Evolutionary conservation across 2,888 invertebrate genomes (phyloP), one percentile per base, ranked within the genome.

Genomic region (Drosophila tanythrix): DNA sequence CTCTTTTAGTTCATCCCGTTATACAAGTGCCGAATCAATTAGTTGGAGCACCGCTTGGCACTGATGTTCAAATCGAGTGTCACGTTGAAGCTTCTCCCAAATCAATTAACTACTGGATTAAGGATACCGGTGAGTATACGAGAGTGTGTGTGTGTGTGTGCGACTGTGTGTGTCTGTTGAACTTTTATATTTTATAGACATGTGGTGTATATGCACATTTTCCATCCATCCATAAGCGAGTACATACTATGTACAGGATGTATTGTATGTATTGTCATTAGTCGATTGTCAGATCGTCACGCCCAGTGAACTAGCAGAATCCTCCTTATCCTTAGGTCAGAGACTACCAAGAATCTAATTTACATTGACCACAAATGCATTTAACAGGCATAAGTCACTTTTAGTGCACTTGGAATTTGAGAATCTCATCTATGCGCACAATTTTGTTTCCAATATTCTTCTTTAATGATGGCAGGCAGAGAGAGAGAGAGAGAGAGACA

Each of bases 1-100:
- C 35, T 65, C 36, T 90, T 92, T 66, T 95, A 98, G 98, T 98
- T 95, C 96, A 97, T 92, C 98, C 98, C 21, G 96, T 97, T 90
- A 97, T 98, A 92, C 97, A 97, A 94, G 97, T 98, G 77, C 98
- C 98, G 67, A 98, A 97, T 94, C 98, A 98, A 94, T 95, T 98
- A 92, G 97, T 98, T 74, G 97, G 97, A 31, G 97, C 97, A 74
- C 97, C 97, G 68, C 94, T 97, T 86, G 96, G 96, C 79, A 97
- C 97, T 78, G 97, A 97, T 93, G 97, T 98, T 91, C 96, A 95
- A 36, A 94, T 98, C 81, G 97, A 97, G 94, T 98, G 98, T 94
- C 96, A 96, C 94, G 97, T 98, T 74, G 97, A 98, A 93, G 97
- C 98, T 56, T 98, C 96, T 78, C 98, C 98, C 56, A 97, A 96